Conservation (phyloP, 2,113 vertebrate genomes). For the Rhabdornis inornatus region DNA sequence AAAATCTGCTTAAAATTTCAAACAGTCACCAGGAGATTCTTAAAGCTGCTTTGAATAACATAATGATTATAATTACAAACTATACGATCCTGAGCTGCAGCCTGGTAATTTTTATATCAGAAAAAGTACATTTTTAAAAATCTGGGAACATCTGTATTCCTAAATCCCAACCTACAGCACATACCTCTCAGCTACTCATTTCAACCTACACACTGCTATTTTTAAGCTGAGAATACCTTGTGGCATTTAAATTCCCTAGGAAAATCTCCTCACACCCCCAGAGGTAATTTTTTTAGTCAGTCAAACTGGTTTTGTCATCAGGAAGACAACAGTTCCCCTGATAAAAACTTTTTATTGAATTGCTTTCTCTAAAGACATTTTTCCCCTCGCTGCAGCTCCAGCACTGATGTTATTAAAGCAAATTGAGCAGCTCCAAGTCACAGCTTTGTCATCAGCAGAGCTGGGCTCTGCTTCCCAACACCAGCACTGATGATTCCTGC, state of each 20-base stretch:
- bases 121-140: conserved; percentile 17
- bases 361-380: neutral
- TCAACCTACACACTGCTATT: conserved; percentile 61
- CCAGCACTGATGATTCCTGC: neutral
- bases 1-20: neutral
- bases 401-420: neutral
- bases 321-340: conserved; percentile 22
- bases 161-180: conserved; percentile 24
- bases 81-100: neutral
- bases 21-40: neutral
- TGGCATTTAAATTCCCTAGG: conserved; percentile 51
- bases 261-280: conserved; percentile 52
- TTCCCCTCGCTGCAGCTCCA: neutral
- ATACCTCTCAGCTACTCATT: conserved; percentile 42
- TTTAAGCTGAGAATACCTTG: conserved; percentile 58
- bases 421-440: neutral
- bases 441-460: neutral
- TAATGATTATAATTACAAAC: conserved; percentile 17
- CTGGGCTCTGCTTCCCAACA: neutral
- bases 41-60: neutral
- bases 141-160: conserved; percentile 53
- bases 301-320: conserved; percentile 41
- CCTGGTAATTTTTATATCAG: conserved; percentile 28
- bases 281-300: conserved; percentile 44
- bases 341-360: conserved; percentile 18